Conservation (phyloP, 1,140 invertebrate genomes). For the Scaptomyza hsui region DNA sequence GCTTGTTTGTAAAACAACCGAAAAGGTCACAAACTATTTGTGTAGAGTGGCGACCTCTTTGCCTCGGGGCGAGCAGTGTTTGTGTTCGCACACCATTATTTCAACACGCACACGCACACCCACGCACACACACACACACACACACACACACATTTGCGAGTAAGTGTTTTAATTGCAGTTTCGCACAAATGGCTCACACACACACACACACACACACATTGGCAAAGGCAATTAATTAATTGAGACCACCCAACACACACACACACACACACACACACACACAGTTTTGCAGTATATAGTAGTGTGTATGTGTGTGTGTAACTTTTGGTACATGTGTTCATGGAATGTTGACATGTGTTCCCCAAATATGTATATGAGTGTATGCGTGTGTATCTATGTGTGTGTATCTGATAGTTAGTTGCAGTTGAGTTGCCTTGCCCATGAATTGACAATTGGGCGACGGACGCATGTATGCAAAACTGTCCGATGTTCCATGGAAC, state of each 20-base stretch:
- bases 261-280: slow-evolving; percentile 49
- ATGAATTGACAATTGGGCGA: slow-evolving; percentile 44
- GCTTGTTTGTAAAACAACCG: slow-evolving; percentile 79
- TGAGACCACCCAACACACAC: slow-evolving; percentile 60
- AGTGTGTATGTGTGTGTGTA: slow-evolving; percentile 45
- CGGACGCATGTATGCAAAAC: slow-evolving; percentile 39
- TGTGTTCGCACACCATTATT: slow-evolving; percentile 61
- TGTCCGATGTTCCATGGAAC: slow-evolving; percentile 31
- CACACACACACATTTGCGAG: slow-evolving; percentile 49
- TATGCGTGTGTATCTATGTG: slow-evolving; percentile 14
- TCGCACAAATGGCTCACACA: slow-evolving; percentile 61
- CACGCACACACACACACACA: slow-evolving; percentile 14
- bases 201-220: slow-evolving; percentile 2
- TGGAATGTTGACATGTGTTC: slow-evolving; percentile 81
- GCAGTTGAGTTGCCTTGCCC: slow-evolving; percentile 28
- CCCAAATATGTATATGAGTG: slow-evolving; percentile 70
- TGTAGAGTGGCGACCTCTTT: slow-evolving; percentile 70
- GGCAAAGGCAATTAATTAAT: slow-evolving; percentile 78
- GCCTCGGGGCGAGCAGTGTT: slow-evolving; percentile 54
- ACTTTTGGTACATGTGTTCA: slow-evolving; percentile 73
- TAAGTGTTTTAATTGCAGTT: slow-evolving; percentile 79
- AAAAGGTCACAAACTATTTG: slow-evolving; percentile 80
- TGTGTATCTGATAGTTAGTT: slow-evolving; percentile 31
- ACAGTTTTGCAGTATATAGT: slow-evolving; percentile 6
- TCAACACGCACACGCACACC: slow-evolving; percentile 40